Conservation (phyloP, 2,888 invertebrate species). For the Apocheima hispidaria region DNA sequence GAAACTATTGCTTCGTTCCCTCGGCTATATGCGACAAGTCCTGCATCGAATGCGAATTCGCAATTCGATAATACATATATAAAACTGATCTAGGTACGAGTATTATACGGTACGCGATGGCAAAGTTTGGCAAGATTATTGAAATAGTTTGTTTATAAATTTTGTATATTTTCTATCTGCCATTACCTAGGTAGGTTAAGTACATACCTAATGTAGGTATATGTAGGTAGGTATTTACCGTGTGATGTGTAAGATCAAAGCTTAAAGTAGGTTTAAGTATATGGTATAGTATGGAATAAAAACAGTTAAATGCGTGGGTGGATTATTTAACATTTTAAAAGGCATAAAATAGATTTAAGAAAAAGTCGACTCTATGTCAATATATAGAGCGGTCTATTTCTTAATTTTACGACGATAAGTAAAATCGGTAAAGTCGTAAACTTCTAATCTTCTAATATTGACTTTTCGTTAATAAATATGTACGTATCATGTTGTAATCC, state of each 20-base stretch:
- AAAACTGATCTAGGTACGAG: conserved; percentile 22
- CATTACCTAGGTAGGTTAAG: too few relatives aligned
- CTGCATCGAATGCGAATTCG: conserved; percentile 50
- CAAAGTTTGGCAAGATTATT: conserved; percentile 16
- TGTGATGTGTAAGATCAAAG: too few relatives aligned
- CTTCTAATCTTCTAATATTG: conserved; percentile 21
- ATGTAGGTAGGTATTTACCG: too few relatives aligned
- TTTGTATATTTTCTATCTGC: background rate
- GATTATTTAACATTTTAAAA: conserved; percentile 8
- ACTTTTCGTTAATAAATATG: conserved; percentile 10
- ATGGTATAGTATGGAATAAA: background rate
- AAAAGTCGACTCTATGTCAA: background rate
- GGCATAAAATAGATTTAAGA: conserved; percentile 6
- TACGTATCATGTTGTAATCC: background rate
- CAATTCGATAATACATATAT: conserved; percentile 33
- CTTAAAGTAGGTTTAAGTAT: too few relatives aligned
- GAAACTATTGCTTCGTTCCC: conserved; percentile 46
- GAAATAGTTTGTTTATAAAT: background rate
- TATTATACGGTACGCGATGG: conserved; percentile 3
- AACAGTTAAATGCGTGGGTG: conserved; percentile 11
- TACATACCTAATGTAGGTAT: too few relatives aligned
- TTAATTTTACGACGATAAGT: conserved; percentile 25
- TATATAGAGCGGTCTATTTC: too few relatives aligned
- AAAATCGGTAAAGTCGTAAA: conserved; percentile 22
- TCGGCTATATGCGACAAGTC: conserved; percentile 42